Conservation (phyloP, 2,113 vertebrate genomes). For the Hippocampus mohnikei region DNA sequence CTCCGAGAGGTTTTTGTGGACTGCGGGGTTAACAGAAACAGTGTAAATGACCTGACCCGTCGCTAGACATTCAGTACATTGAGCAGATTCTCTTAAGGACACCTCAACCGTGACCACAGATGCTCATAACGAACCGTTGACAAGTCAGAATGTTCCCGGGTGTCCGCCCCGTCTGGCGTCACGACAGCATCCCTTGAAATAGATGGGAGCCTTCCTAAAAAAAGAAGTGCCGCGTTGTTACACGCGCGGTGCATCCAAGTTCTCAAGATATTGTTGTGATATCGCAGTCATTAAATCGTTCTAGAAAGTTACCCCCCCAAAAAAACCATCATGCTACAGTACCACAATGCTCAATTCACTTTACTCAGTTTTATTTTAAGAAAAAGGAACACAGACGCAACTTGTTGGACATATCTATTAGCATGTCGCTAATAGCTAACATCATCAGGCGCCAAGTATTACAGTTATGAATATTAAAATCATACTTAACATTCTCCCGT, state of each 20-base stretch:
- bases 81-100: not conserved
- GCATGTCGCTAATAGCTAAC: not conserved
- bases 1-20: not conserved
- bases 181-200: constrained; percentile 57
- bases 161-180: constrained; percentile 50
- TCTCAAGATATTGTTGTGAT: not conserved
- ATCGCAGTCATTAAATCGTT: not conserved
- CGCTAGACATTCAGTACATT: not conserved
- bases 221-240: constrained; percentile 33
- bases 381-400: not conserved
- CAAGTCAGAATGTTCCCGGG: constrained; percentile 63
- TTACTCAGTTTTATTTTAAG: not conserved
- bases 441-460: not conserved
- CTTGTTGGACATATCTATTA: not conserved
- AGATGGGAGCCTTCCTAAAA: constrained; percentile 52
- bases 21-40: not conserved
- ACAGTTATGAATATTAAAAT: not conserved
- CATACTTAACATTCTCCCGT: not conserved
- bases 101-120: constrained; percentile 56
- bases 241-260: not conserved
- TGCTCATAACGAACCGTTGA: constrained; percentile 54
- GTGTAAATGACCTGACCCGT: not conserved
- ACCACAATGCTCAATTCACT: too few relatives aligned
- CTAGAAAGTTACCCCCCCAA: not conserved
- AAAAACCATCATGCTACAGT: too few relatives aligned